These are phyloP conservation scores for Bombus waltoni DNA, from an alignment of 1,140 invertebrate species.

Conservation along the genomic window DNA sequence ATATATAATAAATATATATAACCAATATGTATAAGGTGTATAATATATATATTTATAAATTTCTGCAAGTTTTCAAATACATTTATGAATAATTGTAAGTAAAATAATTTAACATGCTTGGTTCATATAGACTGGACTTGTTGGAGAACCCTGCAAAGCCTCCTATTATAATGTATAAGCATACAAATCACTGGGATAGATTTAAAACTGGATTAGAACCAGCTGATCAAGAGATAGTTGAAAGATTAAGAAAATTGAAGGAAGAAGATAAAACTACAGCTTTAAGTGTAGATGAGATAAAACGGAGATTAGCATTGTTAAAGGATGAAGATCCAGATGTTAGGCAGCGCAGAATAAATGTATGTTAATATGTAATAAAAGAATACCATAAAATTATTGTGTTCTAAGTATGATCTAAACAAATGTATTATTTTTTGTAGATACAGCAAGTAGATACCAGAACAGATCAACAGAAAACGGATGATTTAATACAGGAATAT, in stretches of 20 bases:
- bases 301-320: conserved; percentile 75
- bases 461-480: conserved; percentile 76
- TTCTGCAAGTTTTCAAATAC: not conserved
- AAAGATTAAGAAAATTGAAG: conserved; percentile 78
- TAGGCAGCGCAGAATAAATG: conserved; percentile 56
- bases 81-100: not conserved
- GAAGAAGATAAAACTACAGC: conserved; percentile 68
- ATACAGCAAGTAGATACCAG: conserved; percentile 74
- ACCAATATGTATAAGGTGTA: not conserved
- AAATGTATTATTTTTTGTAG: conserved; percentile 47
- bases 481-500: conserved; percentile 78
- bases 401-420: not conserved
- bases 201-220: conserved; percentile 77
- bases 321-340: conserved; percentile 74
- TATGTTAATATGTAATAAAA: conserved; percentile 36
- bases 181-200: conserved; percentile 72
- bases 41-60: not conserved
- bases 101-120: not conserved
- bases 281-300: conserved; percentile 77
- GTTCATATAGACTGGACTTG: conserved; percentile 69
- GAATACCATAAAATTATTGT: not conserved
- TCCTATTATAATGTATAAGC: conserved; percentile 79
- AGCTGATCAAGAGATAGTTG: conserved; percentile 77
- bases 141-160: conserved; percentile 79
- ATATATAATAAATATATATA: not conserved